phyloP scores from a whole-genome alignment of 64 coral and sea anemone species.

The Hydrozoanthus tunicans region DNA sequence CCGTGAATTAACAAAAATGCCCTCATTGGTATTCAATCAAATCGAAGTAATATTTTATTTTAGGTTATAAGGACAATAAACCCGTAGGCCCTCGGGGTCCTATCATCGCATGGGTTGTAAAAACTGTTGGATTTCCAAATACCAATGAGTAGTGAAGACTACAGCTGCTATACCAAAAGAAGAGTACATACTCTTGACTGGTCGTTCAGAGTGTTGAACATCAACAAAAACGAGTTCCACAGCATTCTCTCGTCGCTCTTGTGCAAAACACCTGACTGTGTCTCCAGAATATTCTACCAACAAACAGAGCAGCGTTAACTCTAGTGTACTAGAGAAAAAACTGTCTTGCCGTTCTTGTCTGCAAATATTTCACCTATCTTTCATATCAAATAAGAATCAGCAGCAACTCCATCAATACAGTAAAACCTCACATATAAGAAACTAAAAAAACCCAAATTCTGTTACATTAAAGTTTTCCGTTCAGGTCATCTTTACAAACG shows the following conservation, averaged over 20 bases:
- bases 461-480: too few species aligned
- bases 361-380: background rate
- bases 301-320: background rate
- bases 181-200: constrained; percentile 68
- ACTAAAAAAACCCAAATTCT: too few species aligned
- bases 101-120: too few species aligned
- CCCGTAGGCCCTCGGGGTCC: too few species aligned
- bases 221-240: constrained; percentile 83
- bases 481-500: too few species aligned
- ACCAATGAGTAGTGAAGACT: background rate
- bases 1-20: too few species aligned
- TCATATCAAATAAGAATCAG: background rate
- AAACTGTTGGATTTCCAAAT: background rate
- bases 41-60: too few species aligned
- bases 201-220: constrained; percentile 79
- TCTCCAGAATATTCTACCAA: constrained; percentile 78
- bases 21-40: too few species aligned
- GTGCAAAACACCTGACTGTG: constrained; percentile 73
- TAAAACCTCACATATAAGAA: too few species aligned
- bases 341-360: background rate
- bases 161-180: background rate
- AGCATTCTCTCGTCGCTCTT: constrained; percentile 69
- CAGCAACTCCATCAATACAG: too few species aligned
- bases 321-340: background rate
- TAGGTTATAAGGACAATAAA: too few species aligned